A percentile compares a stretch with the other conserved stretches of the same genome.
Evolutionary conservation across 2,888 invertebrate genomes (phyloP).

Genomic region (Odontocerum albicorne): DNA sequence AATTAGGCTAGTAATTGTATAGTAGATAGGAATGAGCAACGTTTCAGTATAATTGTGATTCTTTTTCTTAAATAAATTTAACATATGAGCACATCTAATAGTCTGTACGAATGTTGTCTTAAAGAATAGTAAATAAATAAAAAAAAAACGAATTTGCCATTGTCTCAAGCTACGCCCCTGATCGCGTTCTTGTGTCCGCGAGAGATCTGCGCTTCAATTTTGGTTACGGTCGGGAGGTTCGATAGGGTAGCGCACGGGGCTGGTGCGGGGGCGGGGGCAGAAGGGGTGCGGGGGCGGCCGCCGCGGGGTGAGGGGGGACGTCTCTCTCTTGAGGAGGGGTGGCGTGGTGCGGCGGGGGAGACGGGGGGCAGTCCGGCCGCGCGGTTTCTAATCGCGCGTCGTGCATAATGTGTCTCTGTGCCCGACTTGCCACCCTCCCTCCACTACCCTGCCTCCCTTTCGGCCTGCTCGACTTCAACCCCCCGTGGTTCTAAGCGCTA

Average conservation of each 20-base stretch:
- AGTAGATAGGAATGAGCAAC: too few species aligned
- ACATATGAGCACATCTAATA: too few species aligned
- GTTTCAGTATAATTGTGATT: too few species aligned
- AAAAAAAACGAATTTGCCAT: neutral
- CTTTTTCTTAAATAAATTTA: too few species aligned
- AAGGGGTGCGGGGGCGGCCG: too few species aligned
- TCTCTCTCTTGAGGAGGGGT: slow-evolving; percentile 7
- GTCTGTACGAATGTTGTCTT: too few species aligned
- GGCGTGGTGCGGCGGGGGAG: slow-evolving; percentile 1
- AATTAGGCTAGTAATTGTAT: too few species aligned
- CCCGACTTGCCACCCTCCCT: slow-evolving; percentile 10
- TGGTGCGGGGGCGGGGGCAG: slow-evolving; percentile 13
- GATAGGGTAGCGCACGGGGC: slow-evolving; percentile 35
- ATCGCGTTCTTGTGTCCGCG: slow-evolving; percentile 37
- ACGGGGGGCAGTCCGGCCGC: slow-evolving; percentile 31
- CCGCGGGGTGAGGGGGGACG: neutral
- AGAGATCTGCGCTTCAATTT: slow-evolving; percentile 38
- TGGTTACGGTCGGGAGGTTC: slow-evolving; percentile 38
- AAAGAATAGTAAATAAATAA: neutral
- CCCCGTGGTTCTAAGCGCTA: neutral
- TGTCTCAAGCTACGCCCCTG: slow-evolving; percentile 28
- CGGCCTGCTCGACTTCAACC: neutral
- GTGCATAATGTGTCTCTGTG: slow-evolving; percentile 28
- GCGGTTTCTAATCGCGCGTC: slow-evolving; percentile 35
- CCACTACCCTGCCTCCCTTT: neutral